Base-by-base conservation (phyloP, 2,797 vertebrate species). In the Prunella strophiata region DNA sequence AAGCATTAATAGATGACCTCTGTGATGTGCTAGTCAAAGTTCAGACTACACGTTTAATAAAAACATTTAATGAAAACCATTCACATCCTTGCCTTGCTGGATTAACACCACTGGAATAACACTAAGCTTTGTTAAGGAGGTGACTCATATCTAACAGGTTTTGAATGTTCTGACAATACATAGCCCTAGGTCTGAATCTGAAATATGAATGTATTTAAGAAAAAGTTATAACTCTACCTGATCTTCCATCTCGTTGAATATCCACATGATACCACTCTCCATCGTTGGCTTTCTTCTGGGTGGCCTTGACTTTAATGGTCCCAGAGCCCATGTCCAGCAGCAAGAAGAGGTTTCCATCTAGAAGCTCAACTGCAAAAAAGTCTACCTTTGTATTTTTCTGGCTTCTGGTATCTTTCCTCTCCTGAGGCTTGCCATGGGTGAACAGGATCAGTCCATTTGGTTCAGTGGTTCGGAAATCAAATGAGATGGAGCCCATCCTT, bases 261-360 rank as follows among this genome's bases (percentile, higher is more conserved):
- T 99, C 99, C 97, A 99, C 99, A 5, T 99, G 99, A 97, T 99
- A 99, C 99, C 99, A 99, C 88, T 99, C 98, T 42, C 99, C 99
- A 57, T 99, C 99, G 16, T 99, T 99, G 89, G 99, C 99, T 97
- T 99, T 99, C 87, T 99, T 99, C 97, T 99, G 98, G 2, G 99
- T 99, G 93, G 99, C 99, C 93, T 99, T 99, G 85, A 99, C 99
- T 97, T 99, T 99, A 96, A 99, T 99, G 36, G 99, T 99, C 62
- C 99, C 99, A 22, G 99, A 99, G 77, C 99, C 99, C 99, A 99
- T 99, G 93, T 99, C 99, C 93, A 99, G 97, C 88, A 99, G 98
- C 79, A 99, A 98, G 88, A 99, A 99, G 63, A 99, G 98, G 91
- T 99, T 99, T 63, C 99, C 99, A 55, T 99, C 99, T 32, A 99